Base-by-base conservation (phyloP, 2,888 invertebrate species). In the Glaucopsyche alexis region DNA sequence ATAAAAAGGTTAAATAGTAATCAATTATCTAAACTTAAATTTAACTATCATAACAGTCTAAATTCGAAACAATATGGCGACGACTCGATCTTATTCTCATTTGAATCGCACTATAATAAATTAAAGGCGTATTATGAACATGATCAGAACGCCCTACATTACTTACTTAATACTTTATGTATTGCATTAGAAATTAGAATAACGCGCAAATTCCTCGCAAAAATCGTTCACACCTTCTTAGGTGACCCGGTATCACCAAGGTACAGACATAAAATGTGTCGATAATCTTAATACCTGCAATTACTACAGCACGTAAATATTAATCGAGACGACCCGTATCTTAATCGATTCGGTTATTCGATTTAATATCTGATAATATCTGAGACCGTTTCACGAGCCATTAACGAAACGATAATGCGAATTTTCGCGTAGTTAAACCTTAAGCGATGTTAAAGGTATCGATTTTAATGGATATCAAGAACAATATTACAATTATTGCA, bases 291-390 rank as follows among this genome's bases (percentile, higher is more conserved):
- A 74, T 64, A 47, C 74, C 69, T 67, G 74, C 72, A 73, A 72
- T 72, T 72, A 50, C 71, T 55, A 55, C 75, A 72, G 49, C 72
- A 72, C 77, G 78, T 78, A 77, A 80, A 79, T 75, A 77, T 78
- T 81, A 79, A 80, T 79, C 76, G 78, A 47, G 75, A 72, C 72
- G 73, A 71, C 65, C 74, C 74, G 47, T 75, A 78, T 78, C 80
- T 79, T 77, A 78, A 80, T 79, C 78, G 80, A 76, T 80, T 78
- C 77, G 74, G 78, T 78, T 69, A 75, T 78, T 79, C 79, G 78
- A 78, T 80, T 78, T 79, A 77, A 78, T 80, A 80, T 79, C 81
- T 78, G 73, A 76, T 79, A 77, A 78, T 80, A 80, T 79, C 81
- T 78, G 73, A 76, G 77, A 79, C 74, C 77, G 77, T 74, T 80